Conservation (phyloP, 2,888 invertebrate species). For the Drosophila anomalata region DNA sequence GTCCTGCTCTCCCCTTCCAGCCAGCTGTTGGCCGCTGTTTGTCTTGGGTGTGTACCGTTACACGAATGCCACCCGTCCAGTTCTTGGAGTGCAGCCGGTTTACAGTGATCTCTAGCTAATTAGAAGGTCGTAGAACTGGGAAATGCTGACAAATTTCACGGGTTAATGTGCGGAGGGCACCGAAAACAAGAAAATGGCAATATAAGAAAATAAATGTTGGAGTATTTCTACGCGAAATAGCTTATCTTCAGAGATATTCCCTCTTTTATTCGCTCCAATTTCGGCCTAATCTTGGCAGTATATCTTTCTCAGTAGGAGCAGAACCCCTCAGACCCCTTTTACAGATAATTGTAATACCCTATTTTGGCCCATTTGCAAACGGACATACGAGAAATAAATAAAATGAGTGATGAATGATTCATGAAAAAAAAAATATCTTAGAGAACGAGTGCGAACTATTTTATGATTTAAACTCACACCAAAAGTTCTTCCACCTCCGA, state of each 20-base stretch:
- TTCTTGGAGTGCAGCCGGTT: constrained; percentile 43
- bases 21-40: constrained; percentile 41
- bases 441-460: background rate
- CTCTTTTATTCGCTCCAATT: too few species aligned
- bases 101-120: constrained; percentile 13
- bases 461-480: background rate
- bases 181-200: background rate
- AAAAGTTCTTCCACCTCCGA: background rate
- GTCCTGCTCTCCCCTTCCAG: constrained; percentile 5
- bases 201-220: background rate
- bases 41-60: constrained; percentile 55
- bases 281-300: too few species aligned
- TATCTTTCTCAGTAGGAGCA: too few species aligned
- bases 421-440: too few species aligned
- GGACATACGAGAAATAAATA: too few species aligned
- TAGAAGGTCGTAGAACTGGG: background rate
- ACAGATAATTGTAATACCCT: too few species aligned
- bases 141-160: background rate
- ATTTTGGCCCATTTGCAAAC: too few species aligned
- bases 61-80: constrained; percentile 57
- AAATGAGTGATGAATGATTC: too few species aligned
- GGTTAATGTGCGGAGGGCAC: background rate
- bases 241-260: background rate
- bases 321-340: too few species aligned
- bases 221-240: too few species aligned